Base-by-base conservation (phyloP, 2,113 vertebrate genomes). In the Phocoena sinus region DNA sequence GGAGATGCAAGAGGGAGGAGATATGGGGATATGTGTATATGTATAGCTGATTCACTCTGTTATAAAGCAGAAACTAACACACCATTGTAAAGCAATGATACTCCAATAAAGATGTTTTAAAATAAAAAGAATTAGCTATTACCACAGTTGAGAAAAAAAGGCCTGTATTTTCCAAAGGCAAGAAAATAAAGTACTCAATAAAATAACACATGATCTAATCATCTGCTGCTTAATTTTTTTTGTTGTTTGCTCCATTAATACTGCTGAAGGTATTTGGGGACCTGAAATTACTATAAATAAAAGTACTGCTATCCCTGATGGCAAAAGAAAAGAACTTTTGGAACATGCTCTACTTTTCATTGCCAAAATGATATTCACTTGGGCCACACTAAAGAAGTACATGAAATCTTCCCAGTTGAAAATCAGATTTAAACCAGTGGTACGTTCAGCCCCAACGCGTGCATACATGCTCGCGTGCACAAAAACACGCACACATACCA, bases 271-370 rank as follows among this genome's bases (percentile, higher is more conserved):
- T 92, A 88, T 88, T 31, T 94, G 38, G 71, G 80, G 60, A 76
- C 74, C 56, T 94, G n/a, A 92, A 94, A 87, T 95, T 70, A 84
- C 70, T 94, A 94, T 83, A 96, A 96, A 96, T 97, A 90, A 95
- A 95, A 94, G 25, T 21, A 44, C 36, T 21, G 50, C 12, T 85
- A 25, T 96, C 60, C 63, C 95, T 83, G 77, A 94, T 60, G 74
- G 41, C 76, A 89, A 41, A 94, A 87, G 74, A 85, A 88, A 90
- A 81, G n/a, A 97, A 60, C 86, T 93, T 96, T 63, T 67, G 84
- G 82, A 90, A 96, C 92, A 77, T 62, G 56, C 50, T 91, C 82
- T 92, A 89, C 65, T 96, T 97, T 93, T 31, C 95, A 91, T 91
- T 97, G 95, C 89, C 94, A 92, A 93, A 97, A 94, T 97, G 95